phyloP scores from a whole-genome alignment of 92 coral and sea anemone genomes.

The Zoanthus gigantus region DNA sequence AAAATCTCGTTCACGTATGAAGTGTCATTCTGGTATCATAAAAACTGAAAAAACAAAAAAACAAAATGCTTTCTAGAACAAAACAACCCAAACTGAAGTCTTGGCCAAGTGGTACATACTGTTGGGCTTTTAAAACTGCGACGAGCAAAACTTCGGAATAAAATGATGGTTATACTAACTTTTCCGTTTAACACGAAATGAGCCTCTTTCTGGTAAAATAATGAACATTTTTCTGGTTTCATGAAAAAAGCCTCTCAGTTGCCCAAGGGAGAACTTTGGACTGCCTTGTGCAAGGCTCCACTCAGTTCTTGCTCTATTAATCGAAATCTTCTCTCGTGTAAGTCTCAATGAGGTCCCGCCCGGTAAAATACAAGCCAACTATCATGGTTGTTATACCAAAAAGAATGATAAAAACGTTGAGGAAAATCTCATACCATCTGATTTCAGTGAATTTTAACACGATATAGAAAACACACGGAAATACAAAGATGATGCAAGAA shows the following conservation, averaged over 20 bases:
- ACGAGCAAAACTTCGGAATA: too few species aligned
- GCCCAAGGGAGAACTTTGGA: not conserved
- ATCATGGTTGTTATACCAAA: constrained; percentile 74
- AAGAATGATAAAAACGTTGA: constrained; percentile 68
- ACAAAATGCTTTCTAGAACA: too few species aligned
- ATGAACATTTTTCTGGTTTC: not conserved
- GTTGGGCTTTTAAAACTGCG: too few species aligned
- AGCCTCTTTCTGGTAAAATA: too few species aligned
- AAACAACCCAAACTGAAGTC: too few species aligned
- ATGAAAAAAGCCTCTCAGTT: not conserved
- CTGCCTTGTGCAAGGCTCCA: not conserved
- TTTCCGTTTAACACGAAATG: too few species aligned
- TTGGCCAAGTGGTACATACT: too few species aligned
- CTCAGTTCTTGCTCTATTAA: not conserved
- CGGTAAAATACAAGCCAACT: constrained; percentile 68
- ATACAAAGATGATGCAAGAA: constrained; percentile 73
- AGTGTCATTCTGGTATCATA: too few species aligned
- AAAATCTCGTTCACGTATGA: too few species aligned
- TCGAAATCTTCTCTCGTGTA: constrained; percentile 35
- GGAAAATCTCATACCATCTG: constrained; percentile 66
- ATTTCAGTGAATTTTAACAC: constrained; percentile 69
- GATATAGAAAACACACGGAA: constrained; percentile 79
- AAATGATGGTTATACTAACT: too few species aligned
- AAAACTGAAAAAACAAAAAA: too few species aligned
- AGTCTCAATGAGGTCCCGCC: constrained; percentile 50